These are phyloP conservation scores for Bostrychus sinensis DNA, from an alignment of 2,113 vertebrate genomes.

Conservation along the genomic window DNA sequence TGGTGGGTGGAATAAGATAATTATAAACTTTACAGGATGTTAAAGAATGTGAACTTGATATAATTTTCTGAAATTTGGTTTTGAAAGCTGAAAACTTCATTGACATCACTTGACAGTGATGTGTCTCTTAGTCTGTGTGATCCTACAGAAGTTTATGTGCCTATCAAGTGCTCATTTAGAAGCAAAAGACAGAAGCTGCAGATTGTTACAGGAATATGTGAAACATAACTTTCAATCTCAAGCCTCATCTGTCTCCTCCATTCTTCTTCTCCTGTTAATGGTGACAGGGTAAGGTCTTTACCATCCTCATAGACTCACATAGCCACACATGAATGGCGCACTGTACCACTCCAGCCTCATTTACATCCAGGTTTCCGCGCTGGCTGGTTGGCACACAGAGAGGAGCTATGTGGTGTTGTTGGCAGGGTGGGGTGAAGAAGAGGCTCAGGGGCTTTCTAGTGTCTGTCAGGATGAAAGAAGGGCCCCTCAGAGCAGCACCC, in stretches of 20 bases:
- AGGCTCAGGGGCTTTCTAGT: constrained; percentile 72
- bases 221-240: constrained; percentile 46
- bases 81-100: constrained; percentile 19
- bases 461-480: constrained; percentile 91
- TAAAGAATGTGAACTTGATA: constrained; percentile 8
- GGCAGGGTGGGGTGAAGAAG: constrained; percentile 45
- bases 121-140: constrained; percentile 28
- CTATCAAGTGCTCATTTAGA: constrained; percentile 35
- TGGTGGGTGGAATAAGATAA: not conserved
- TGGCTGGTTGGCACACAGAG: constrained; percentile 63
- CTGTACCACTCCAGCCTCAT: constrained; percentile 65
- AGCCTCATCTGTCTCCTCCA: constrained; percentile 31
- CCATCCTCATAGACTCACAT: constrained; percentile 26
- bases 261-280: constrained; percentile 48
- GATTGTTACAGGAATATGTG: constrained; percentile 57
- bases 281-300: constrained; percentile 50
- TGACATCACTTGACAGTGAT: constrained; percentile 36
- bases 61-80: constrained; percentile 1
- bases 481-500: constrained; percentile 84
- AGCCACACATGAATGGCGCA: constrained; percentile 28
- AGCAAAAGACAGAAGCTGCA: constrained; percentile 33
- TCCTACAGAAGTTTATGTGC: constrained; percentile 27
- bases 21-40: constrained; percentile 2
- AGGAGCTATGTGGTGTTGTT: constrained; percentile 46
- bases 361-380: constrained; percentile 86